These are phyloP conservation scores for Nasonia vitripennis DNA, from an alignment of 1,140 invertebrate genomes.

Conservation along the genomic window DNA sequence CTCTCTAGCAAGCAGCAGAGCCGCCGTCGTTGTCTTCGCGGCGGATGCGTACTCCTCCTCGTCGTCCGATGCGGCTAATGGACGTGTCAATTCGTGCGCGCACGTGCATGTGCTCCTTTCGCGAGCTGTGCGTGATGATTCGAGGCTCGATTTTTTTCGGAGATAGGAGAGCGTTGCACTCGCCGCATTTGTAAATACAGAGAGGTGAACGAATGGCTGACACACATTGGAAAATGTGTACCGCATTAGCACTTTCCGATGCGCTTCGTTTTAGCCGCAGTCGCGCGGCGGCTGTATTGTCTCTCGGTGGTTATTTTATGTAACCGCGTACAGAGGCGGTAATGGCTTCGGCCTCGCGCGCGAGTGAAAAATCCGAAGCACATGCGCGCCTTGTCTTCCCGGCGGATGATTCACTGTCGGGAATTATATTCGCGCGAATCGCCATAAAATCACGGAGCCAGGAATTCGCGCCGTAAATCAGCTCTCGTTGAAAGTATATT, in stretches of 20 bases:
- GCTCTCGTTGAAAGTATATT: neutral
- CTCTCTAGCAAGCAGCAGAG: neutral
- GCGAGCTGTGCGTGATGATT: neutral
- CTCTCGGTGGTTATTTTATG: neutral
- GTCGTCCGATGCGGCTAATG: neutral
- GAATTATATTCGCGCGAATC: neutral
- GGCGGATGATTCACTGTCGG: neutral
- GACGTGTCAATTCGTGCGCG: constrained; percentile 2
- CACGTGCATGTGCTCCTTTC: constrained; percentile 4
- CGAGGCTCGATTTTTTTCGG: neutral
- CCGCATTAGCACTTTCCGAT: neutral
- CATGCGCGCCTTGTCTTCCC: neutral
- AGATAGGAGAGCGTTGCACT: neutral
- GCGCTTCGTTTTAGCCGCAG: neutral
- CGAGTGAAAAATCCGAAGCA: neutral
- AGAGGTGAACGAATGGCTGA: too few species aligned
- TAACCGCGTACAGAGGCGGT: neutral
- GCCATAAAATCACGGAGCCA: neutral
- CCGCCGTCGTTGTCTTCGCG: neutral
- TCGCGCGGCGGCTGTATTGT: neutral
- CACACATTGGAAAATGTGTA: neutral
- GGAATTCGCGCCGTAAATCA: neutral
- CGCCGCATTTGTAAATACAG: too few species aligned
- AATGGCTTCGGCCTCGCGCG: neutral
- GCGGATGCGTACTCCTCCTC: neutral